phyloP scores from a whole-genome alignment of 1,140 invertebrate genomes.

The Octopus bimaculoides region DNA sequence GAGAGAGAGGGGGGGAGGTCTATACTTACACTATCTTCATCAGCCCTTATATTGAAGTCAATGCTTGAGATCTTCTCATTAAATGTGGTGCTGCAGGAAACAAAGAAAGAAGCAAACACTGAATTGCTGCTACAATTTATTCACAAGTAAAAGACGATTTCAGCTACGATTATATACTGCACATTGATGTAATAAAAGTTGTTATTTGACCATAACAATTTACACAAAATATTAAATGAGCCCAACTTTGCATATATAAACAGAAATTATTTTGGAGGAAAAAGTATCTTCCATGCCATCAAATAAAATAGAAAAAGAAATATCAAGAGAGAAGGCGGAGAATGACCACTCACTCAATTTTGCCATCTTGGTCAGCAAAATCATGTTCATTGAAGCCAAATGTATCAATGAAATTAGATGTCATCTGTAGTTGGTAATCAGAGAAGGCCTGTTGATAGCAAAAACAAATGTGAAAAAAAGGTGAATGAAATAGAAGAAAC shows the following conservation, averaged over 20 bases:
- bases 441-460: constrained; percentile 61
- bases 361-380: constrained; percentile 67
- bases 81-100: constrained; percentile 57
- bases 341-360: constrained; percentile 59
- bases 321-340: constrained; percentile 10
- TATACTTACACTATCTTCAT: constrained; percentile 52
- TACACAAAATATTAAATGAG: no score
- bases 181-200: no score
- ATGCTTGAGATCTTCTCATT: constrained; percentile 60
- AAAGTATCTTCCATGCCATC: not conserved
- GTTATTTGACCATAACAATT: no score
- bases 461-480: constrained; percentile 18
- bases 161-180: no score
- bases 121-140: not conserved
- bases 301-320: constrained; percentile 12
- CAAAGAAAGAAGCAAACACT: not conserved
- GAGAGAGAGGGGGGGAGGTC: not conserved
- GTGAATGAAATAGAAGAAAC: no score
- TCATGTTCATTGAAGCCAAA: constrained; percentile 70
- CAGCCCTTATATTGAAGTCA: constrained; percentile 60
- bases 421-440: constrained; percentile 66
- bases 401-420: constrained; percentile 64
- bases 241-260: no score
- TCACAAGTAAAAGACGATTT: no score
- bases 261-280: no score